Base-by-base conservation (phyloP, 2,888 invertebrate species). In the Lomographa bimaculata region DNA sequence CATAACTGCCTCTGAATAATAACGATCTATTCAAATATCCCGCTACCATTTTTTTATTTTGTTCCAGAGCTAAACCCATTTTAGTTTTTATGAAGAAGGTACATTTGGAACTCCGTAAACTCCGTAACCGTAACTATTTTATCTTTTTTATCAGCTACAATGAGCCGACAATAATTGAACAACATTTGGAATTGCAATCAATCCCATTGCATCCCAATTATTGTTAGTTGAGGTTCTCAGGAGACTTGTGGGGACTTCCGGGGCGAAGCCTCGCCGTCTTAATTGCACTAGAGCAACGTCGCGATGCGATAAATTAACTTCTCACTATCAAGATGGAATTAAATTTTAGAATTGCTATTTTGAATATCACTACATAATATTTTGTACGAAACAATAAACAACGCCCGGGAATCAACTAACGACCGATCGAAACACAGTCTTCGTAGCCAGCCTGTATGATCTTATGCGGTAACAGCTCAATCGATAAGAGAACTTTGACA, bases 151-250 rank as follows among this genome's bases (percentile, higher is more conserved):
- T 44, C 36, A 36, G 41, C 46, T 48, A 58, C 57, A 60, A 58
- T 50, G 46, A 46, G 36, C 38, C 26, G 49, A 50, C 58, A 54
- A 61, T 59, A 60, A 64, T 63, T 64, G n/a, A 54, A 44, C 56
- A 55, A 52, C 60, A 55, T 49, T 59, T 58, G 57, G 55, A 63
- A 60, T 57, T 46, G 63, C 56, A 47, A 61, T 65, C 64, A 58
- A 54, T 57, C 56, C 46, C 38, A 48, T 46, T 55, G 52, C 54
- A 52, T 55, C 47, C 42, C 48, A 63, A 61, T 63, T 63, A 65
- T 61, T 55, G 59, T 48, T 54, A 35, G 29, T 21, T 36, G 37
- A 50, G 42, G 45, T 42, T 52, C 54, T 55, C 54, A 36, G 34
- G 49, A 40, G 54, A 43, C 36, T 46, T 34, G 32, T 33, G 47